phyloP scores from a whole-genome alignment of 2,113 vertebrate species.

The Syngnathus floridae region DNA sequence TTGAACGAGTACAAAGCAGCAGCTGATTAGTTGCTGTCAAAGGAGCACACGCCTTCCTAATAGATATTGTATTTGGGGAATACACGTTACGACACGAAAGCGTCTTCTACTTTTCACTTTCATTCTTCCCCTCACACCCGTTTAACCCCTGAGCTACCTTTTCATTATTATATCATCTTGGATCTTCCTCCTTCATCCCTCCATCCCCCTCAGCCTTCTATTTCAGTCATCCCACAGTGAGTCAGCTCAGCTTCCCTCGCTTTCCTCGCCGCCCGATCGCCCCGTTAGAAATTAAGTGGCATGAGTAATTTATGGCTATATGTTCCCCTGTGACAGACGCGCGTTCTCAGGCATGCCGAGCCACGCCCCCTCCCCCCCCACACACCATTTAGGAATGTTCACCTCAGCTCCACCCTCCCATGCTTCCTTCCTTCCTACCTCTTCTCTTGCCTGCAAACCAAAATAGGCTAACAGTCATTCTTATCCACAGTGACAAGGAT shows the following conservation, averaged over 20 bases:
- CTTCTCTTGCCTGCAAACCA: not conserved
- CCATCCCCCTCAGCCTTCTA: conserved; percentile 28
- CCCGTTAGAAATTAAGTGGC: conserved; percentile 35
- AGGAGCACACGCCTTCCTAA: too few species aligned
- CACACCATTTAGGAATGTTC: conserved; percentile 38
- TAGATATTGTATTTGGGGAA: conserved; percentile 6
- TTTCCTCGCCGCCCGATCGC: conserved; percentile 15
- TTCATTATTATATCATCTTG: conserved; percentile 27
- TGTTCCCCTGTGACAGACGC: not conserved
- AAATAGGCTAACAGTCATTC: not conserved
- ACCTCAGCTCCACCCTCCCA: conserved; percentile 25
- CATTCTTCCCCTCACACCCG: too few species aligned
- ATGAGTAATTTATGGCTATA: conserved; percentile 23
- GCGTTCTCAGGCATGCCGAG: conserved; percentile 9
- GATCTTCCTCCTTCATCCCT: conserved; percentile 5
- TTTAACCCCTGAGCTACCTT: not conserved
- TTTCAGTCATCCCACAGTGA: conserved; percentile 47
- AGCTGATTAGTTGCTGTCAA: not conserved
- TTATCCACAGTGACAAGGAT: not conserved
- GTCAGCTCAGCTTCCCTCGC: conserved; percentile 34
- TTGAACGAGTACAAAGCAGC: too few species aligned
- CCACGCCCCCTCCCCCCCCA: conserved; percentile 17
- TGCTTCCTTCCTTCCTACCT: not conserved
- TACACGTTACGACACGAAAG: conserved; percentile 26
- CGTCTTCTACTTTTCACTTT: conserved; percentile 13